A percentile compares a stretch with the other conserved stretches of the same genome.
phyloP scores from a whole-genome alignment of 1,140 invertebrate species.

The Brachionus paranguensis region DNA sequence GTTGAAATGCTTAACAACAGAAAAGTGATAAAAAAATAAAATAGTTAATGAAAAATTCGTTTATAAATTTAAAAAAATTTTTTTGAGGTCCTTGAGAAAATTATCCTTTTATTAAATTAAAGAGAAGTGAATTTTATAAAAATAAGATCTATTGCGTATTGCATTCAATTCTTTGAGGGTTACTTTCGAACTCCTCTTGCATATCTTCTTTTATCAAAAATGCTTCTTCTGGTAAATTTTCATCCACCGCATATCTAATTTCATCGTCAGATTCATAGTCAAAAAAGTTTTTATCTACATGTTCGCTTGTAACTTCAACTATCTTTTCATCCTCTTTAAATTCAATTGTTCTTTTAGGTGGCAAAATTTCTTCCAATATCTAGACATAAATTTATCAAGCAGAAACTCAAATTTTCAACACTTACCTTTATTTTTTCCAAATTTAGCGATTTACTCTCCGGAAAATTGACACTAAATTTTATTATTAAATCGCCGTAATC shows the following conservation, averaged over 20 bases:
- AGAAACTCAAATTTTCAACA: background rate
- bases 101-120: background rate
- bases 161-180: background rate
- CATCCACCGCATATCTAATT: background rate
- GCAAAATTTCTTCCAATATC: constrained; percentile 1
- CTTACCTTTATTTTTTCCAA: constrained; percentile 1
- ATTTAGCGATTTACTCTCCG: background rate
- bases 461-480: background rate
- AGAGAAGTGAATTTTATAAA: background rate
- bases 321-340: background rate
- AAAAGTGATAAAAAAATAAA: too few relatives aligned
- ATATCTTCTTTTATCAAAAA: background rate
- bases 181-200: background rate
- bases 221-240: constrained; percentile 20
- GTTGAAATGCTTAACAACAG: too few relatives aligned
- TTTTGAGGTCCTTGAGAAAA: too few relatives aligned
- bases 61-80: too few relatives aligned
- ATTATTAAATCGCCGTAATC: background rate
- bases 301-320: background rate
- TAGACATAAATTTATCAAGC: background rate
- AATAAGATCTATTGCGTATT: background rate
- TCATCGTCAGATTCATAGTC: background rate
- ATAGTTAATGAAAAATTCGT: too few relatives aligned
- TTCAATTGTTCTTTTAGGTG: background rate
- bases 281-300: constrained; percentile 14